Base-by-base conservation (phyloP, 2,113 vertebrate genomes). In the Grammomys surdaster region DNA sequence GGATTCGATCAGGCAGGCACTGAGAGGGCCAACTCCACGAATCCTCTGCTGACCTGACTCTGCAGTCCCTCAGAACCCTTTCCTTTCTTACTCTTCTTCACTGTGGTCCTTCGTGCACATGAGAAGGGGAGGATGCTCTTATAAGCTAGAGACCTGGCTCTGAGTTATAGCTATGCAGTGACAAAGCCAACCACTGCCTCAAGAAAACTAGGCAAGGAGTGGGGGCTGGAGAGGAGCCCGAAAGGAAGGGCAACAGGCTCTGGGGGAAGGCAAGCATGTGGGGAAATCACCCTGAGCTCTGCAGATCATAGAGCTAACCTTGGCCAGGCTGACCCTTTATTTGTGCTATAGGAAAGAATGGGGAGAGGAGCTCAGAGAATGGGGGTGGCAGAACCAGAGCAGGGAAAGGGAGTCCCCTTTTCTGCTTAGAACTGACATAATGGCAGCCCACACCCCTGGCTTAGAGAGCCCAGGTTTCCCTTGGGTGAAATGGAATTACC, bases 111-210 rank as follows among this genome's bases (percentile, higher is more conserved):
- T 85, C 26, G 5, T 90, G 87, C 24, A 1, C 81, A 65, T 19
- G 46, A 76, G 95, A 63, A 67, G 51, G 77, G 65, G 87, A 84
- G 96, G 89, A 87, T 97, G 96, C 96, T 95, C n/a, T 95, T 69
- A 67, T 82, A 91, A 91, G 90, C 81, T 69, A 92, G 94, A 96
- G 89, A 81, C 67, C 77, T 95, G 96, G 77, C 93, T 97, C 95
- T 94, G 96, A 97, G 87, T 97, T 93, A 96, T 69, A 95, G 92
- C 81, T 91, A 6, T 46, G 2, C 70, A 80, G 63, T 88, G 77
- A 94, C 87, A 90, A 96, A 96, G 67, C 16, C 77, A 87, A 95
- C 73, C n/a, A 46, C 86, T 6, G 3, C 91, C 43, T 22, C 76
- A 81, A 96, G 92, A 86, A 88, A 80, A 12, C 92, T 91, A 92